Conservation (phyloP, 2,888 invertebrate genomes). For the Hoplodrina blanda region DNA sequence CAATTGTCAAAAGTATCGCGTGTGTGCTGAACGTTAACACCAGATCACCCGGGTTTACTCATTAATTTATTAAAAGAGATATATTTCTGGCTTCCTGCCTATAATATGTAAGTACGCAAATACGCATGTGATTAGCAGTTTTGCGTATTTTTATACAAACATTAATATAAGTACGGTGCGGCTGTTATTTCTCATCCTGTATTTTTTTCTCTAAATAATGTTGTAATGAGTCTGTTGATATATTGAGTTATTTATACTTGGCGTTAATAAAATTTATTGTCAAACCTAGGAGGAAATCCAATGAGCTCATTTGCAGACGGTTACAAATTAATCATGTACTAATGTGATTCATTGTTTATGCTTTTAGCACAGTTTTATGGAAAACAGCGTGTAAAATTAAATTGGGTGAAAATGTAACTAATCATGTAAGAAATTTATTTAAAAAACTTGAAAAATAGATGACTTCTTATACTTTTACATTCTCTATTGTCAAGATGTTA, state of each 20-base stretch:
- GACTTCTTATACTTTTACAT: not conserved
- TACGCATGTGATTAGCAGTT: conserved; percentile 53
- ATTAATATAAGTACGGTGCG: conserved; percentile 57
- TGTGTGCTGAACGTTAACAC: conserved; percentile 35
- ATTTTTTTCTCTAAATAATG: conserved; percentile 54
- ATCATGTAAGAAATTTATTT: conserved; percentile 10
- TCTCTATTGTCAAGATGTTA: not conserved
- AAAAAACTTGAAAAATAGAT: not conserved
- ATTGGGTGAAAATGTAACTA: conserved; percentile 5
- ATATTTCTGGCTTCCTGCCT: conserved; percentile 71
- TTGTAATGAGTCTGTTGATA: conserved; percentile 60
- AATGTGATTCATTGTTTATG: conserved; percentile 55
- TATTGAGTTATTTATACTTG: conserved; percentile 60
- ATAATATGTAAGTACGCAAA: conserved; percentile 57
- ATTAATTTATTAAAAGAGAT: conserved; percentile 73
- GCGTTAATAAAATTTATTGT: conserved; percentile 59
- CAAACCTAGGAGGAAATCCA: conserved; percentile 42
- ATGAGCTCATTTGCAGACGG: conserved; percentile 55
- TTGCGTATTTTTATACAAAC: conserved; percentile 55
- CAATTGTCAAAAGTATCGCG: not conserved
- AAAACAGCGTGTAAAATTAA: conserved; percentile 11
- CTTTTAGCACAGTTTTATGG: conserved; percentile 26
- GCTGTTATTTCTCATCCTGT: conserved; percentile 62
- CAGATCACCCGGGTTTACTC: conserved; percentile 64
- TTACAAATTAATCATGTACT: conserved; percentile 54